phyloP scores from a whole-genome alignment of 2,113 vertebrate genomes.

The Urocynchramus pylzowi region DNA sequence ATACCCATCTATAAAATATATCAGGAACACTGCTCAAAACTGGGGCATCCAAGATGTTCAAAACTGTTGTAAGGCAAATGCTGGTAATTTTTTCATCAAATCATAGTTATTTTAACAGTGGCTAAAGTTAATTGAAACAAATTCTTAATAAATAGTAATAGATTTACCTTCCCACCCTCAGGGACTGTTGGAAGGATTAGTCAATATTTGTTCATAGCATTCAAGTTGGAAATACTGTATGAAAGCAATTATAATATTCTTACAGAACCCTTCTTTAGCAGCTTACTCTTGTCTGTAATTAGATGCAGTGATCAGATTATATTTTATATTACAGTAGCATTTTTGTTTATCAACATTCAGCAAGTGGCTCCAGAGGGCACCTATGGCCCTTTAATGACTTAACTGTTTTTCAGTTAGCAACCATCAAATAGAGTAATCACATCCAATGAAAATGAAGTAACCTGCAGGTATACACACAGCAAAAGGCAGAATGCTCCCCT shows the following conservation, averaged over 20 bases:
- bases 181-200: constrained; percentile 35
- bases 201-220: constrained; percentile 50
- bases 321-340: constrained; percentile 17
- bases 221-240: constrained; percentile 42
- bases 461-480: neutral
- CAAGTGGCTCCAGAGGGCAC: constrained; percentile 10
- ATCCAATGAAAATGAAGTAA: constrained; percentile 7
- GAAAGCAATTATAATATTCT: constrained; percentile 41
- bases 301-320: constrained; percentile 37
- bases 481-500: neutral
- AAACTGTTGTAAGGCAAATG: neutral
- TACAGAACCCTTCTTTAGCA: constrained; percentile 5
- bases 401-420: neutral
- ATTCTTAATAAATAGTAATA: constrained; percentile 60
- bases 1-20: neutral
- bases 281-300: constrained; percentile 46
- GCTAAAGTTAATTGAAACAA: constrained; percentile 49
- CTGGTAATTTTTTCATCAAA: neutral
- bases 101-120: constrained; percentile 24
- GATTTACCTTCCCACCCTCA: constrained; percentile 43
- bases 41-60: neutral
- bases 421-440: neutral
- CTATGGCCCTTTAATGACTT: constrained; percentile 15
- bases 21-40: neutral
- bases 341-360: constrained; percentile 32